A percentile compares a stretch with the other conserved stretches of the same genome.
Conservation (phyloP, 2,113 vertebrate species). For the Myiopsitta monachus region DNA sequence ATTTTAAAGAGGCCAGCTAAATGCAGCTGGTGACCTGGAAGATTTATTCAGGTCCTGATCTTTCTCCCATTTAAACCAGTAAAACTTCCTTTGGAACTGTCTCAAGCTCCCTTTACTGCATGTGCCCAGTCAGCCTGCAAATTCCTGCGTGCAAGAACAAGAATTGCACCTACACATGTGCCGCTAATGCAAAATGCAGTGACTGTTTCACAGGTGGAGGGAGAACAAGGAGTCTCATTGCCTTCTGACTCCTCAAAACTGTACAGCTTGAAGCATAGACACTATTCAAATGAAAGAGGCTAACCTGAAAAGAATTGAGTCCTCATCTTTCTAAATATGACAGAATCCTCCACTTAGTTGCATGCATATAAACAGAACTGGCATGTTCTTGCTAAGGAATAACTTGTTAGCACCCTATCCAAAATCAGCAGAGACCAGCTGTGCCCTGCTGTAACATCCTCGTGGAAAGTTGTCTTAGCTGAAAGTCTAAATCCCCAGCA, state of each 20-base stretch:
- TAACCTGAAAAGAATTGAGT: neutral
- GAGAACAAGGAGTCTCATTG: neutral
- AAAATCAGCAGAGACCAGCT: neutral
- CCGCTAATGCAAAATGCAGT: neutral
- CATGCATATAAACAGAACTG: neutral
- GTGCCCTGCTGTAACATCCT: neutral
- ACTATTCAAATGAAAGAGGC: neutral
- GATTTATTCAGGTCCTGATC: slow-evolving; percentile 36
- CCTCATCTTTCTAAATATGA: neutral
- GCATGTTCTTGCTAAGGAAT: neutral
- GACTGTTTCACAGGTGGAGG: neutral
- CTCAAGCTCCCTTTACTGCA: neutral
- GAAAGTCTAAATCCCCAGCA: neutral
- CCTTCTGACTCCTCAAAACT: neutral
- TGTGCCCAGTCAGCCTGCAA: neutral
- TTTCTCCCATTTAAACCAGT: slow-evolving; percentile 47
- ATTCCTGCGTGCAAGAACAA: neutral
- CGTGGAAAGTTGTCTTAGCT: neutral
- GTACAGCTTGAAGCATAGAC: neutral
- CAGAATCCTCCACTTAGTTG: neutral
- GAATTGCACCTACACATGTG: neutral
- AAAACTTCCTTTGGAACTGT: slow-evolving; percentile 39
- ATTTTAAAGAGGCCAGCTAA: slow-evolving; percentile 57
- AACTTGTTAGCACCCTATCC: neutral
- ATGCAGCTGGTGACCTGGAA: slow-evolving; percentile 52